A percentile compares a stretch with the other conserved stretches of the same genome.
Conservation (phyloP, 1,140 invertebrate genomes). For the Meloidogyne exigua region DNA sequence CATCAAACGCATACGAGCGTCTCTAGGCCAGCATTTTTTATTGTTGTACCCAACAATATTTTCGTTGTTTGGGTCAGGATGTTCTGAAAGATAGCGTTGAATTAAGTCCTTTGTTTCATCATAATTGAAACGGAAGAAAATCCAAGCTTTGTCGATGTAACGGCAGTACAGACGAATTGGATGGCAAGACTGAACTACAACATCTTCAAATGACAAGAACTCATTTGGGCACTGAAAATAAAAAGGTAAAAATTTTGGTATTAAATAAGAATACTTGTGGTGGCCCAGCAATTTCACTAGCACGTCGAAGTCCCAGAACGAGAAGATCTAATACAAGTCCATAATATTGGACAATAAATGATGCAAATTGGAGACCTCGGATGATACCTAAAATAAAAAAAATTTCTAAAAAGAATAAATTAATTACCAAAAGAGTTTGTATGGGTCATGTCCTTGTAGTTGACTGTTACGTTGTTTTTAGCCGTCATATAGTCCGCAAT, state of each 20-base stretch:
- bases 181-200: slow-evolving; percentile 84
- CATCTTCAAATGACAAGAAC: slow-evolving; percentile 68
- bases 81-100: slow-evolving; percentile 94
- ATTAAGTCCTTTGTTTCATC: slow-evolving; percentile 96
- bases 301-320: slow-evolving; percentile 88
- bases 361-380: slow-evolving; percentile 93
- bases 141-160: slow-evolving; percentile 93
- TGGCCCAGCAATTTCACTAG: slow-evolving; percentile 96
- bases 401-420: not conserved
- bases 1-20: slow-evolving; percentile 97
- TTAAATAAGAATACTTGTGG: slow-evolving; percentile 75
- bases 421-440: slow-evolving; percentile 83
- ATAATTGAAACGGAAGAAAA: slow-evolving; percentile 88
- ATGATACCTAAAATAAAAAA: slow-evolving; percentile 72
- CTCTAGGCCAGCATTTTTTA: slow-evolving; percentile 99
- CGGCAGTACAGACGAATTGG: slow-evolving; percentile 93
- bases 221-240: slow-evolving; percentile 57
- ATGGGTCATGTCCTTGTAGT: slow-evolving; percentile 99
- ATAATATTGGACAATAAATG: slow-evolving; percentile 95
- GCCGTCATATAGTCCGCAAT: slow-evolving; percentile 99
- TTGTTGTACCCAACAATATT: slow-evolving; percentile 99
- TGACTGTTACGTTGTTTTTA: slow-evolving; percentile 98
- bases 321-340: slow-evolving; percentile 89
- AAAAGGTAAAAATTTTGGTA: not conserved
- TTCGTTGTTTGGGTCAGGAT: slow-evolving; percentile 99